Evolutionary conservation across 2,797 vertebrate species (phyloP), one percentile per base, ranked within the genome.

Genomic region (Muscicapa striata): DNA sequence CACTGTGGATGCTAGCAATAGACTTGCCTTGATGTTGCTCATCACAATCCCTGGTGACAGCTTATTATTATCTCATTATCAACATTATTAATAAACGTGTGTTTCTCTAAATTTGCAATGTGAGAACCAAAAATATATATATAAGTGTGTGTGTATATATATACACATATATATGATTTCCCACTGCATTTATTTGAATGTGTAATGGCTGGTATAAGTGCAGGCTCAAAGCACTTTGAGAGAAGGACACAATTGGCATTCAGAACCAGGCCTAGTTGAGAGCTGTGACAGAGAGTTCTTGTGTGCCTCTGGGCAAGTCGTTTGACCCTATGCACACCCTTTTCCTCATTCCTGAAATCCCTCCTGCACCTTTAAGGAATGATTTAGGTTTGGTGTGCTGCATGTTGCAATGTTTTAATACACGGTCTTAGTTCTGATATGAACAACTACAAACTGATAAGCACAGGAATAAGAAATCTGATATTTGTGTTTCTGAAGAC

Each of bases 31-130:
- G 83, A 86, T 91, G 82, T 59, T 90, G 63, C 80, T 96, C 59
- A 46, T 94, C 91, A 84, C 66, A 73, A 54, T 93, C 83, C 67
- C 91, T 6, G 1, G 79, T 91, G 95, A 86, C 89, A 96, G 57
- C 76, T 96, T 92, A 95, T 95, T 97, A 94, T 93, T 97, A 94
- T 93, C 93, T 96, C 84, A 92, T 96, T 95, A 96, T 94, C 82
- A 78, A 57, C 85, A 84, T 93, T 96, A 96, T 91, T 95, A 96
- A 96, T 76, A 88, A 94, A 88, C 1, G 0, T 84, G 83, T 81
- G 73, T 93, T 93, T 69, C 83, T 88, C 82, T 79, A 89, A 93
- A 95, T 93, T 68, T 15, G 69, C 55, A 81, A 69, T 73, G 48
- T 82, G 87, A 97, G 66, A 91, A 72, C 59, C 4, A 4, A 54